phyloP scores from a whole-genome alignment of 2,797 vertebrate genomes.

The Bradypus variegatus region DNA sequence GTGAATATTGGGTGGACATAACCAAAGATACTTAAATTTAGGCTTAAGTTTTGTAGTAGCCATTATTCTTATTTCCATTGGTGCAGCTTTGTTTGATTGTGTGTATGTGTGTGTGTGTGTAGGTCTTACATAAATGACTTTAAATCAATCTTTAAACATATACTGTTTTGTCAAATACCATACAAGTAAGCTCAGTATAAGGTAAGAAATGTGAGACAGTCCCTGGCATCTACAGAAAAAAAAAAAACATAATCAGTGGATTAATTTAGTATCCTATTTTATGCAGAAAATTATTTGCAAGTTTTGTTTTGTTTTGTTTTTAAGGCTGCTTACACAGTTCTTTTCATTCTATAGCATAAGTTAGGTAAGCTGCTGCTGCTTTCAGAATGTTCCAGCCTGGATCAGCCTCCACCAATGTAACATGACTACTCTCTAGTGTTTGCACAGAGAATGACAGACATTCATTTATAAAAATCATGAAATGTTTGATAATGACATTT shows the following conservation, averaged over 20 bases:
- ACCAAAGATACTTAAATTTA: neutral
- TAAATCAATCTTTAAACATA: neutral
- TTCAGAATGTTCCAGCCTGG: neutral
- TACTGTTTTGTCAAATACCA: neutral
- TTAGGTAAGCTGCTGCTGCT: too few relatives aligned
- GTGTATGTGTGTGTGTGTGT: neutral
- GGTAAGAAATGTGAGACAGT: neutral
- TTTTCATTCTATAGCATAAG: neutral
- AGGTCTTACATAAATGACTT: neutral
- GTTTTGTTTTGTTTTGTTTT: neutral
- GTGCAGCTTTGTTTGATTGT: neutral
- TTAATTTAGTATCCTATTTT: neutral
- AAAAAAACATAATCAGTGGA: neutral
- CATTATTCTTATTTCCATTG: neutral
- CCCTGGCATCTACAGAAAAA: neutral
- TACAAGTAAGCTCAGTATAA: neutral
- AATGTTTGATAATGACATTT: neutral
- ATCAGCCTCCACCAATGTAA: neutral
- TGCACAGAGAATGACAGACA: neutral
- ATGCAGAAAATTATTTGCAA: neutral
- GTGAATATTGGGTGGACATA: neutral
- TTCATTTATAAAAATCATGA: neutral
- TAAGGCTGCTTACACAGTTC: neutral
- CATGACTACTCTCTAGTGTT: conserved; percentile 67
- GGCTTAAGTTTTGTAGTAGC: neutral